A percentile compares a stretch with the other conserved stretches of the same genome.
Evolutionary conservation across 2,113 vertebrate species (phyloP).

Genomic region (Abramis brama): DNA sequence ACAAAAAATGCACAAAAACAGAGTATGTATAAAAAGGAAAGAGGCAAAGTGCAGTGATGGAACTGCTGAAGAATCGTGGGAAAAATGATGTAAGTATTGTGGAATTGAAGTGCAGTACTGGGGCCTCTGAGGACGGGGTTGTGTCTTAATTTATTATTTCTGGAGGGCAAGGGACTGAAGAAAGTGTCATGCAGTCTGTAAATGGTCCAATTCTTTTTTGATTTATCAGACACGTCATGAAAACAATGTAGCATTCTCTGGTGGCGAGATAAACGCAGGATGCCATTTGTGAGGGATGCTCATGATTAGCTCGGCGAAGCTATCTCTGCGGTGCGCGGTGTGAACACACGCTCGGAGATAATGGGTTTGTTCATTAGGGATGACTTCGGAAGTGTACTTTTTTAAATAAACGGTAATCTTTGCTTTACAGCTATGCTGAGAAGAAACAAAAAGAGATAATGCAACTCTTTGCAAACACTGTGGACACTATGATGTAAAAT

Average conservation of each 20-base stretch:
- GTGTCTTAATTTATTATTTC: conserved; percentile 53
- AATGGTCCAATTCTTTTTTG: conserved; percentile 45
- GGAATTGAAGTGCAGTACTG: conserved; percentile 20
- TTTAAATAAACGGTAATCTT: neutral
- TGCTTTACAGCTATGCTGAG: neutral
- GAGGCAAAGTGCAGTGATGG: neutral
- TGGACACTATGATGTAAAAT: neutral
- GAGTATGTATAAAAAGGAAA: neutral
- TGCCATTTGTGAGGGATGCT: conserved; percentile 31
- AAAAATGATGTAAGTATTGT: conserved; percentile 5
- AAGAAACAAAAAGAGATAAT: neutral
- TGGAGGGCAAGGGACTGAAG: conserved; percentile 40
- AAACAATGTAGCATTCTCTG: conserved; percentile 40
- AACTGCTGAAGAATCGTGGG: neutral
- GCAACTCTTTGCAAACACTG: neutral
- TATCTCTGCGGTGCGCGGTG: neutral
- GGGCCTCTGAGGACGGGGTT: conserved; percentile 4
- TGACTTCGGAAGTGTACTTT: neutral
- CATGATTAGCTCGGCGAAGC: neutral
- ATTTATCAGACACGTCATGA: conserved; percentile 53
- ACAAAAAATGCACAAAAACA: neutral
- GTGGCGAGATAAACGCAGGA: conserved; percentile 24
- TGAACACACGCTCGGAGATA: neutral
- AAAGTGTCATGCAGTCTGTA: conserved; percentile 49
- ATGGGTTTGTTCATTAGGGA: conserved; percentile 20